Percentiles rank a stretch among this genome's conserved stretches.
phyloP scores from a whole-genome alignment of 2,113 vertebrate species.

The Mystacornis crossleyi region DNA sequence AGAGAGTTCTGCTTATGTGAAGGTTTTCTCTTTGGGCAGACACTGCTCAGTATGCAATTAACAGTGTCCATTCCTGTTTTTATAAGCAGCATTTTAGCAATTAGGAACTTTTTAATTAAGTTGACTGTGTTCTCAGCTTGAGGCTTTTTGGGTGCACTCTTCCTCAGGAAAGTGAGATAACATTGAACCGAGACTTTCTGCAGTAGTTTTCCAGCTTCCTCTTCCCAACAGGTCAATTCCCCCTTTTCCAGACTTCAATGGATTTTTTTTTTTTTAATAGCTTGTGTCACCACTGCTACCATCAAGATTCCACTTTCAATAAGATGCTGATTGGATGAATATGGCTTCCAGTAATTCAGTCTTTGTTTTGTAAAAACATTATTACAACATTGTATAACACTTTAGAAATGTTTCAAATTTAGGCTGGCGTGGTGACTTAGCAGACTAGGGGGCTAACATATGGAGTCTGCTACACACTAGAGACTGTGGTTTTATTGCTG shows the following conservation, averaged over 20 bases:
- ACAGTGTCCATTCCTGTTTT: constrained; percentile 34
- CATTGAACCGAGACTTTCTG: background rate
- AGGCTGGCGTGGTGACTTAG: constrained; percentile 76
- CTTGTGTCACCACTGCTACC: constrained; percentile 42
- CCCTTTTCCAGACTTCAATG: background rate
- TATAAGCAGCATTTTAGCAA: constrained; percentile 6
- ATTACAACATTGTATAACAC: constrained; percentile 80
- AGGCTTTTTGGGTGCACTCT: background rate
- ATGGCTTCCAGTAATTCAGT: constrained; percentile 78
- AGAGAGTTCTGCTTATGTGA: background rate
- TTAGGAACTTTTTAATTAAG: constrained; percentile 52
- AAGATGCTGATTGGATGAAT: constrained; percentile 76
- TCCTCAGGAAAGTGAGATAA: constrained; percentile 18
- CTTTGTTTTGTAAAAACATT: constrained; percentile 83
- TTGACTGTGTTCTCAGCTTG: constrained; percentile 29
- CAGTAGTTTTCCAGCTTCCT: background rate
- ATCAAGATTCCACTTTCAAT: constrained; percentile 51
- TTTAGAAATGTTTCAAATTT: constrained; percentile 80
- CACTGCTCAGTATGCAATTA: background rate
- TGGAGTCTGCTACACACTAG: constrained; percentile 74
- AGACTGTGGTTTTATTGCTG: constrained; percentile 73
- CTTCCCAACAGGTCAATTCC: background rate
- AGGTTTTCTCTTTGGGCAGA: background rate
- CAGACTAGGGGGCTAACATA: constrained; percentile 78
- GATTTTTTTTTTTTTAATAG: background rate